These are phyloP conservation scores for Conchocele bisecta DNA, from an alignment of 2,888 invertebrate genomes.

Conservation along the genomic window DNA sequence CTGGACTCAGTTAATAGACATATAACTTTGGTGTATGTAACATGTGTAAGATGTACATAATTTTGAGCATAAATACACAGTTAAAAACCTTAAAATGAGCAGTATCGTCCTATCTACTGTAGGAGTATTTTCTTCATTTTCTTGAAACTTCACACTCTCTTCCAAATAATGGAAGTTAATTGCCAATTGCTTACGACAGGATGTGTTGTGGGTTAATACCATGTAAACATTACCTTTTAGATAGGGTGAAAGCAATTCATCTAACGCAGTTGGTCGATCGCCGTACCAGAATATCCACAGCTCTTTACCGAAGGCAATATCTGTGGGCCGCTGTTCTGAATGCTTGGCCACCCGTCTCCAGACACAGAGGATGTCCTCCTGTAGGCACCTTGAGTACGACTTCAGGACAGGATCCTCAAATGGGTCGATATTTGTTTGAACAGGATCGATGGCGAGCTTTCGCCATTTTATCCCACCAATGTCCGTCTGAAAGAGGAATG, in stretches of 20 bases:
- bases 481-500: constrained; percentile 92
- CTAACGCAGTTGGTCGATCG: constrained; percentile 84
- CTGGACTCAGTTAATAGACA: too few relatives aligned
- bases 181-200: too few relatives aligned
- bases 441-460: constrained; percentile 84
- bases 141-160: too few relatives aligned
- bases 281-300: constrained; percentile 99
- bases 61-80: too few relatives aligned
- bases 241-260: constrained; percentile 87
- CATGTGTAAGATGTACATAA: too few relatives aligned
- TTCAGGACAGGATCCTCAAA: constrained; percentile 83
- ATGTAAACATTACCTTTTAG: constrained; percentile 90
- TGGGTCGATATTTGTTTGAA: constrained; percentile 66
- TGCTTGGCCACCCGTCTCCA: constrained; percentile 92
- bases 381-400: constrained; percentile 83
- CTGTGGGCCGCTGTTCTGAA: constrained; percentile 67
- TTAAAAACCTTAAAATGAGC: too few relatives aligned
- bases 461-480: constrained; percentile 99
- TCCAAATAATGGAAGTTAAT: too few relatives aligned
- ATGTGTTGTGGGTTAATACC: too few relatives aligned
- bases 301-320: constrained; percentile 88
- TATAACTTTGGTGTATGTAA: too few relatives aligned
- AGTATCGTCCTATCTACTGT: too few relatives aligned
- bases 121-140: too few relatives aligned
- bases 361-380: constrained; percentile 97